These are phyloP conservation scores for Odontomyia ornata DNA, from an alignment of 2,888 invertebrate genomes.

Conservation along the genomic window DNA sequence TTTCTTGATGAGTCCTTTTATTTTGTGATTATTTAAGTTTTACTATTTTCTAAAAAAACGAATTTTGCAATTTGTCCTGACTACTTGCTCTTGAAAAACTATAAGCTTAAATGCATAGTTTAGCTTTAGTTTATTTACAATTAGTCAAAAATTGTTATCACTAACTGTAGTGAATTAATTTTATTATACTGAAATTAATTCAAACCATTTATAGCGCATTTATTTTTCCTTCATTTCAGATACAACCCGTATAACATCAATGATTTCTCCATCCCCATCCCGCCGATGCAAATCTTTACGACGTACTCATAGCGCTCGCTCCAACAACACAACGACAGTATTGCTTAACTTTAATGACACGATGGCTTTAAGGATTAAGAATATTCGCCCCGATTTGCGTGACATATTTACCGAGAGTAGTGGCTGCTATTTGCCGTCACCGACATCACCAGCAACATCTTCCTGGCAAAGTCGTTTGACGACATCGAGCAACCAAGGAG, in stretches of 20 bases:
- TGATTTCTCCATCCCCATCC: neutral
- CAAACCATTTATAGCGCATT: too few species aligned
- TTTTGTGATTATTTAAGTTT: too few species aligned
- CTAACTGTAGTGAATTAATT: too few species aligned
- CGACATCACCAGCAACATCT: conserved; percentile 58
- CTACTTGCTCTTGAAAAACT: too few species aligned
- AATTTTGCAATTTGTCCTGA: too few species aligned
- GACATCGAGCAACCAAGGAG: neutral
- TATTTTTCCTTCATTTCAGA: neutral
- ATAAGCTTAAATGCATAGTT: too few species aligned
- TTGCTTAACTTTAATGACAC: conserved; percentile 72
- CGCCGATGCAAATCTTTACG: conserved; percentile 53
- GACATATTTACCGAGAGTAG: conserved; percentile 68
- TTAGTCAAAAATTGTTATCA: too few species aligned
- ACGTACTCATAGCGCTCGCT: conserved; percentile 64
- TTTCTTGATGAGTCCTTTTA: too few species aligned
- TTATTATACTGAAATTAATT: too few species aligned
- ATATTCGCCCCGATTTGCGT: conserved; percentile 70
- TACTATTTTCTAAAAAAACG: too few species aligned
- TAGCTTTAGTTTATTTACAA: too few species aligned
- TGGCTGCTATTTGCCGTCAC: conserved; percentile 23
- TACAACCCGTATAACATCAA: neutral
- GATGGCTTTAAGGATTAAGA: conserved; percentile 79
- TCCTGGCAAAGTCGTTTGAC: conserved; percentile 4
- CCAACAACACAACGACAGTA: conserved; percentile 62